Evolutionary conservation across 2,797 vertebrate species (phyloP).

Genomic region (Podarcis lilfordi): DNA sequence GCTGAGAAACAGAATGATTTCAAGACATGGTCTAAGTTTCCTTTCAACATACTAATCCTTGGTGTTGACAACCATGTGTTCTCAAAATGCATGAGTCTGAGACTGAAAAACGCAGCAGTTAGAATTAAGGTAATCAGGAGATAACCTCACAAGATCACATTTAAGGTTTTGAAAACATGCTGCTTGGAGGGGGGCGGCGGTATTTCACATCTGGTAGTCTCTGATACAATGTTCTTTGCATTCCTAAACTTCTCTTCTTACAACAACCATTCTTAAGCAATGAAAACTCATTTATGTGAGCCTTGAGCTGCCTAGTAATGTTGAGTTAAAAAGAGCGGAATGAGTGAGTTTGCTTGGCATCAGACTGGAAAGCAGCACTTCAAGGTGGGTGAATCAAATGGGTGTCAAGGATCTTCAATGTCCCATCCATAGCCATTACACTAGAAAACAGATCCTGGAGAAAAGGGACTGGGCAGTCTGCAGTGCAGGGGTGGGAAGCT

Average conservation of each 20-base stretch:
- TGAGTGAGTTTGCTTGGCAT: neutral
- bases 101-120: neutral
- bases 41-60: constrained; percentile 15
- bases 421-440: neutral
- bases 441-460: neutral
- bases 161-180: neutral
- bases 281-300: neutral
- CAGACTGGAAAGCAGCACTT: neutral
- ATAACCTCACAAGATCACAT: constrained; percentile 3
- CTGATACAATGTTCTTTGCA: neutral
- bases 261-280: neutral
- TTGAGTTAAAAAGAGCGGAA: neutral
- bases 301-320: neutral
- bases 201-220: neutral
- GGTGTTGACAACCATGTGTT: constrained; percentile 4
- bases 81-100: constrained; percentile 13
- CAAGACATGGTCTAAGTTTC: constrained; percentile 4
- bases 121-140: constrained; percentile 14
- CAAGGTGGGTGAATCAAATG: neutral
- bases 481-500: too few species aligned
- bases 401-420: neutral
- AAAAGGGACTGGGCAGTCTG: neutral
- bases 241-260: neutral
- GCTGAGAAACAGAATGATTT: constrained; percentile 39
- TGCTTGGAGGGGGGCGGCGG: too few species aligned